Evolutionary conservation across 2,797 vertebrate species (phyloP), one percentile per base, ranked within the genome.

Genomic region (Hydrophis major): DNA sequence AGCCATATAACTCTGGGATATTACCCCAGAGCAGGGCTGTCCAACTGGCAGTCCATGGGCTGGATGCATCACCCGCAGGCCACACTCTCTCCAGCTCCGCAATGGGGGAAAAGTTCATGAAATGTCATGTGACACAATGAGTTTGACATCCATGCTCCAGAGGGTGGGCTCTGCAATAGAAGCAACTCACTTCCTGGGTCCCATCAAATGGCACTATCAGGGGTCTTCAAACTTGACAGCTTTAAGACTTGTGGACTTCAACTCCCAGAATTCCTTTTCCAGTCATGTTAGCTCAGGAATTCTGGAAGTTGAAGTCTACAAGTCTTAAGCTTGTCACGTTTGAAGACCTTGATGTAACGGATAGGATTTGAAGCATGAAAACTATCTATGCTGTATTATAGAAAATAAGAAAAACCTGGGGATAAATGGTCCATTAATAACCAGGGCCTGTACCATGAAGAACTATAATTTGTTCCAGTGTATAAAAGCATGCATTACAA

Each of bases 41-140:
- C 28, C n/a, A 66, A 66, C 28, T n/a, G 11, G 11, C 61, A n/a
- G 22, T 22, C 22, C 2, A 0, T 1, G 59, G 59, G 59, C 6
- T 1, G 22, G 7, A 6, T 60, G 59, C 4, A 7, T 59, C 57
- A 22, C 20, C 0, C 6, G 57, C 60, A 60, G 59, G 22, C 59
- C 59, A 60, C 2, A 0, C 59, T 7, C 7, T 27, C 8, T 8
- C 60, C 60, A 61, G 60, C 60, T 61, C 60, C 1, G 1, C 4
- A 13, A 57, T 20, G 14, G 16, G 57, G 16, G 6, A 10, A 61
- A 61, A 61, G 7, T 6, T 61, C 7, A 3, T 2, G 7, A 61
- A 63, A 63, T 1, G 2, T 63, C 61, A 28, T 1, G 0, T 61
- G 22, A 61, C 7, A 2, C 0, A 0, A 25, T 3, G 3, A 12